Conservation (phyloP, 2,888 invertebrate species). For the Orthonevra nobilis region DNA sequence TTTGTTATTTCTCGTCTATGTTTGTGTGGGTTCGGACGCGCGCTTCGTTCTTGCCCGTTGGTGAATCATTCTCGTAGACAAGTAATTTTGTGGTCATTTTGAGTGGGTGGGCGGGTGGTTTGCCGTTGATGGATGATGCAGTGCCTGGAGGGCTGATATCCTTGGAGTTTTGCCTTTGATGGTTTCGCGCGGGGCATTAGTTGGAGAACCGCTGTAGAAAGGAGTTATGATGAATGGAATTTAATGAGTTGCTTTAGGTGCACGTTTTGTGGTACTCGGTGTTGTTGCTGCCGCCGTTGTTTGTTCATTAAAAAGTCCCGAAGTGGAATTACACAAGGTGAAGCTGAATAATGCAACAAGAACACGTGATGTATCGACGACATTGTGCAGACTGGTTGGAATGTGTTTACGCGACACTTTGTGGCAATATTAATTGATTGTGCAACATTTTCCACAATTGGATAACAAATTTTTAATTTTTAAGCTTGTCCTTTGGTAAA, state of each 20-base stretch:
- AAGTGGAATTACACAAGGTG: slow-evolving; percentile 4
- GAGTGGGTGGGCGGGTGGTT: slow-evolving; percentile 3
- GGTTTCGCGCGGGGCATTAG: slow-evolving; percentile 11
- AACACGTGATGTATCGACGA: no score
- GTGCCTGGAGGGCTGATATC: not conserved
- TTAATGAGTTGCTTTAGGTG: slow-evolving; percentile 55
- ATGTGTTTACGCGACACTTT: no score
- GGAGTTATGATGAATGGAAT: slow-evolving; percentile 53
- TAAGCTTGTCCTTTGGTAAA: no score
- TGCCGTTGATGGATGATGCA: not conserved
- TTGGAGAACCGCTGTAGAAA: not conserved
- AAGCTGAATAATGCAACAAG: not conserved
- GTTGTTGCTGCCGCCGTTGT: no score
- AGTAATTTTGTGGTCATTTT: slow-evolving; percentile 49
- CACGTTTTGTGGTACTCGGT: slow-evolving; percentile 20
- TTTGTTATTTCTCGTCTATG: slow-evolving; percentile 1
- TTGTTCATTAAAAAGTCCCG: slow-evolving; percentile 28
- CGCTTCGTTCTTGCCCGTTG: not conserved
- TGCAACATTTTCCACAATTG: no score
- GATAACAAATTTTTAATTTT: no score
- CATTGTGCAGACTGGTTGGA: no score
- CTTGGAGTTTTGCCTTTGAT: slow-evolving; percentile 42
- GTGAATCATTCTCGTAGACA: slow-evolving; percentile 17
- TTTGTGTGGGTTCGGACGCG: slow-evolving; percentile 11
- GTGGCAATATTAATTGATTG: no score